Conservation (phyloP, 1,140 invertebrate species). For the Uloborus diversus region DNA sequence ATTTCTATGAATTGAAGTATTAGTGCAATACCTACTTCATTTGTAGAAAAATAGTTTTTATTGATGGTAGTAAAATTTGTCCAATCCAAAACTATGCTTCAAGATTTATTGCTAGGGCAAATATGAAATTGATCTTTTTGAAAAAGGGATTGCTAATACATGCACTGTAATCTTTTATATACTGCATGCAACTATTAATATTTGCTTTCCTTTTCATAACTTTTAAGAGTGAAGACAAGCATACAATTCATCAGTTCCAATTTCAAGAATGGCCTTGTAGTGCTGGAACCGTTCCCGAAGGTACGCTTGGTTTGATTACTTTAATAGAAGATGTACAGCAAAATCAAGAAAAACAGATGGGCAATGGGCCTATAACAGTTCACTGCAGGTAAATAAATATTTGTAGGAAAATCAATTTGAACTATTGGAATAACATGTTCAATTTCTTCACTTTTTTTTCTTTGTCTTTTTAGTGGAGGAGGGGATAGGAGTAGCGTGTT, state of each 20-base stretch:
- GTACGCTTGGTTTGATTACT: constrained; percentile 52
- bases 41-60: no score
- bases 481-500: constrained; percentile 90
- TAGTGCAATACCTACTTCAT: no score
- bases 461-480: constrained; percentile 71
- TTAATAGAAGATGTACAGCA: constrained; percentile 57
- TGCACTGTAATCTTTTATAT: no score
- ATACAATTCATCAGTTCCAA: constrained; percentile 55
- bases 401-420: no score
- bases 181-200: no score
- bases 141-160: no score
- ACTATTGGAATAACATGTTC: neutral
- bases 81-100: no score
- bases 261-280: constrained; percentile 54
- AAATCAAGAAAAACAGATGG: constrained; percentile 51
- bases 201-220: no score
- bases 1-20: no score
- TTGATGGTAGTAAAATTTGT: no score
- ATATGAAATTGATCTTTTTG: no score
- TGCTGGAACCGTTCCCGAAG: constrained; percentile 53
- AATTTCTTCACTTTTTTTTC: neutral
- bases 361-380: constrained; percentile 55
- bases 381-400: constrained; percentile 57
- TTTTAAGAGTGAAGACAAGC: constrained; percentile 56
- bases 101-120: no score